Evolutionary conservation across 2,113 vertebrate species (phyloP), one percentile per base, ranked within the genome.

Genomic region (Mugil cephalus): DNA sequence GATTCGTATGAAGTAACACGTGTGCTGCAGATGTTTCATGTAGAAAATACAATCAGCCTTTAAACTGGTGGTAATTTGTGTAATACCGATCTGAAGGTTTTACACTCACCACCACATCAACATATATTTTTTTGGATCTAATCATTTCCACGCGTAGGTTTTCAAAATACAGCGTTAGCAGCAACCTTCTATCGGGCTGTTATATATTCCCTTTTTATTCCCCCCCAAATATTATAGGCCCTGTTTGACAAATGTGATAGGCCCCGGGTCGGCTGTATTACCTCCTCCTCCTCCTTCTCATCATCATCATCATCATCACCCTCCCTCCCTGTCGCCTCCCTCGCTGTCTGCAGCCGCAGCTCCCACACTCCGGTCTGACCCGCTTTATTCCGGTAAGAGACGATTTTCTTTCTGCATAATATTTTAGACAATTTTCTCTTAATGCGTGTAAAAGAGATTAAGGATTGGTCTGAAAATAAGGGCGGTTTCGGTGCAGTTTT

Each of bases 211-310:
- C 47, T 10, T 30, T n/a, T 60, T 58, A 39, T 38, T 42, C 18
- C 10, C 58, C 2, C 36, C 40, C 6, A 69, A 80, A 80, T 64
- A 63, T 78, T 45, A 73, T 40, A 59, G 18, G 72, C 58, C 74
- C 69, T 68, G 45, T 81, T 77, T 73, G 79, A 73, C 81, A 80
- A 72, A 83, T 89, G 45, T 92, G 78, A 85, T 89, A 85, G 82
- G 82, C 78, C 79, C 47, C 64, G 67, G 51, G 68, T 55, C 18
- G 74, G 15, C 65, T 79, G 52, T 74, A 39, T 21, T 72, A 60
- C 86, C 83, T 83, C 74, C 75, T 77, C 69, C 68, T 74, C 80
- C 60, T 67, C 73, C 21, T 67, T 56, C 15, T 82, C 72, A n/a
- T 60, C 67, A 17, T 63, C 55, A 2, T 51, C 65, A 7, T 77